phyloP scores from a whole-genome alignment of 2,113 vertebrate species.

The Petroica traversi region DNA sequence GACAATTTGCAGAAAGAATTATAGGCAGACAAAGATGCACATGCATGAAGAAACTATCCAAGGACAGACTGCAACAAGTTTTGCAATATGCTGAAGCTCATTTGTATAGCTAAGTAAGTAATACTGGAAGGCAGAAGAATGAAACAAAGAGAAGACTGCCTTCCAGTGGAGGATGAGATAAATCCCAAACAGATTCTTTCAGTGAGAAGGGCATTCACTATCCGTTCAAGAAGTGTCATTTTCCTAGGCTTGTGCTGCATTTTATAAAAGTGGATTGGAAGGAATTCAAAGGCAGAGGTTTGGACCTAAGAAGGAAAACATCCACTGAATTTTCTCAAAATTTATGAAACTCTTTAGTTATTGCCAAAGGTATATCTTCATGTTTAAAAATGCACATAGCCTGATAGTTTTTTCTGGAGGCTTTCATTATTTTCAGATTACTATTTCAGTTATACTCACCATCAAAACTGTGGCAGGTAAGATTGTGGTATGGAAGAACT shows the following conservation, averaged over 20 bases:
- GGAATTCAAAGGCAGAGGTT: not conserved
- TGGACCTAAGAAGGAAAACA: not conserved
- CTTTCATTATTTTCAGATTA: constrained; percentile 30
- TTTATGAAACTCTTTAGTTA: not conserved
- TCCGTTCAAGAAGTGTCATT: not conserved
- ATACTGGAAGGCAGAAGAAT: not conserved
- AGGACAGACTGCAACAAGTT: not conserved
- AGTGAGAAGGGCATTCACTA: not conserved
- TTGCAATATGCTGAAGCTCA: not conserved
- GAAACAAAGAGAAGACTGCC: constrained; percentile 35
- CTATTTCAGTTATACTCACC: constrained; percentile 58
- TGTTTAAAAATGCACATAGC: not conserved
- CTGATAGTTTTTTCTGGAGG: not conserved
- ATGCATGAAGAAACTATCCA: not conserved
- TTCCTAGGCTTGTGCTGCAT: not conserved
- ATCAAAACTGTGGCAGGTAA: constrained; percentile 43
- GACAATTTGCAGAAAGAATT: not conserved
- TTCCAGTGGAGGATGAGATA: not conserved
- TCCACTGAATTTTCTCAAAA: not conserved
- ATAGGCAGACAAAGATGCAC: not conserved
- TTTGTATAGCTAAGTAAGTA: not conserved
- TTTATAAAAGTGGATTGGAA: not conserved
- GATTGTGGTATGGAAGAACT: constrained; percentile 13
- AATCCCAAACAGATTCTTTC: not conserved
- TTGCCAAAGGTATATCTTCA: not conserved